These are phyloP conservation scores for Orycteropus afer DNA, from an alignment of 2,113 vertebrate genomes.

Conservation along the genomic window DNA sequence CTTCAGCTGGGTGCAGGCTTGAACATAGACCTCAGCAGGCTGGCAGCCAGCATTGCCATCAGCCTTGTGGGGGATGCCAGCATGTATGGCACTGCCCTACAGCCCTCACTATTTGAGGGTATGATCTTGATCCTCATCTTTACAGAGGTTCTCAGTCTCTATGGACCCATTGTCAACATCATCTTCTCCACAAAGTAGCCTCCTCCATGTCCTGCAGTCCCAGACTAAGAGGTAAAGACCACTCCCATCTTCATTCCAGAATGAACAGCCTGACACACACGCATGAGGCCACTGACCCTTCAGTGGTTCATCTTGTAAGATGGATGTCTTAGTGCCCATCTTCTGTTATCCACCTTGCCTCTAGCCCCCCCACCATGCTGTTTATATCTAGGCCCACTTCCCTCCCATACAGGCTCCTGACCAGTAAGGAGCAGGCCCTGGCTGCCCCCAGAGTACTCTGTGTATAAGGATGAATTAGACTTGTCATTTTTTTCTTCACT, in stretches of 20 bases:
- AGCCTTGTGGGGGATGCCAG: constrained; percentile 95
- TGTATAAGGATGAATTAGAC: too few relatives aligned
- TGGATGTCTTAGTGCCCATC: constrained; percentile 93
- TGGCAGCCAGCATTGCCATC: constrained; percentile 95
- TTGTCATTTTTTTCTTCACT: too few relatives aligned
- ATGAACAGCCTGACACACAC: constrained; percentile 87
- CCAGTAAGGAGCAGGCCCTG: neutral
- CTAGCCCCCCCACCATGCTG: neutral
- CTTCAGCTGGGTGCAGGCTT: constrained; percentile 93
- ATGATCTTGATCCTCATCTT: constrained; percentile 98
- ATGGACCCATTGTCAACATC: constrained; percentile 95
- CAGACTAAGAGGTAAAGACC: constrained; percentile 79
- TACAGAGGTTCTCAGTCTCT: constrained; percentile 95
- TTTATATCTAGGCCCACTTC: neutral
- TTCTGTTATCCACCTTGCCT: constrained; percentile 78
- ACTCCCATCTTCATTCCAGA: constrained; percentile 80
- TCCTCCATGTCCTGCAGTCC: constrained; percentile 77
- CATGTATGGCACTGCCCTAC: constrained; percentile 93
- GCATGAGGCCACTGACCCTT: constrained; percentile 92
- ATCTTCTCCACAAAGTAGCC: constrained; percentile 95
- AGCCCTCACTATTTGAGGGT: constrained; percentile 94
- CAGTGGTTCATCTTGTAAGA: constrained; percentile 95
- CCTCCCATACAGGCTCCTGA: neutral
- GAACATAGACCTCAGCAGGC: constrained; percentile 93
- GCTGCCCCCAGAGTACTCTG: too few relatives aligned